Conservation (phyloP, 2,888 invertebrate genomes). For the Athalia cordata region DNA sequence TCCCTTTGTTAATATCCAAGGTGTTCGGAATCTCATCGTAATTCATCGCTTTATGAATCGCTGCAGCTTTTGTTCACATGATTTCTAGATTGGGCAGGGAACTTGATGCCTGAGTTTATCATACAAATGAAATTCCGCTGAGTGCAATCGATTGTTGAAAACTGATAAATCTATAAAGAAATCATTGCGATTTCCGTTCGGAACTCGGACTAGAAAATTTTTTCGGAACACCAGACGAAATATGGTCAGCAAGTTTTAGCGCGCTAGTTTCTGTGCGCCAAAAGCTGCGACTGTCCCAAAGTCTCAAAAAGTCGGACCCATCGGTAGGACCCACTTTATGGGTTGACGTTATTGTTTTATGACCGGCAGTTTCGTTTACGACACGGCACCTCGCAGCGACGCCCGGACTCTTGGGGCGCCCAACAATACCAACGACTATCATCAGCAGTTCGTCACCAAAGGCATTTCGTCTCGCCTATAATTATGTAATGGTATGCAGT, state of each 20-base stretch:
- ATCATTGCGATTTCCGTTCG: too few relatives aligned
- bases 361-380: constrained; percentile 43
- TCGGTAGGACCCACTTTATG: constrained; percentile 46
- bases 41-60: too few relatives aligned
- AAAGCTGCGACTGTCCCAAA: not conserved
- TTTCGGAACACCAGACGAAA: constrained; percentile 8
- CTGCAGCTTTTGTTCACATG: too few relatives aligned
- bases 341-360: constrained; percentile 54
- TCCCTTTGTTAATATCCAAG: not conserved
- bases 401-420: not conserved
- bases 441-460: not conserved
- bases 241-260: constrained; percentile 27
- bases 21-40: not conserved
- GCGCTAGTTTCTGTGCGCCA: constrained; percentile 14
- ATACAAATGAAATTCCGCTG: too few relatives aligned
- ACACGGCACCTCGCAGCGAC: constrained; percentile 30
- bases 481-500: too few relatives aligned
- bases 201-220: constrained; percentile 7
- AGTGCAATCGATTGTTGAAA: too few relatives aligned
- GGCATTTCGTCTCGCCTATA: not conserved
- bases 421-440: not conserved
- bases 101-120: too few relatives aligned
- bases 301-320: constrained; percentile 12
- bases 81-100: too few relatives aligned
- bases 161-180: too few relatives aligned